Evolutionary conservation across 2,113 vertebrate genomes (phyloP).

Genomic region (Semnornis frantzii): DNA sequence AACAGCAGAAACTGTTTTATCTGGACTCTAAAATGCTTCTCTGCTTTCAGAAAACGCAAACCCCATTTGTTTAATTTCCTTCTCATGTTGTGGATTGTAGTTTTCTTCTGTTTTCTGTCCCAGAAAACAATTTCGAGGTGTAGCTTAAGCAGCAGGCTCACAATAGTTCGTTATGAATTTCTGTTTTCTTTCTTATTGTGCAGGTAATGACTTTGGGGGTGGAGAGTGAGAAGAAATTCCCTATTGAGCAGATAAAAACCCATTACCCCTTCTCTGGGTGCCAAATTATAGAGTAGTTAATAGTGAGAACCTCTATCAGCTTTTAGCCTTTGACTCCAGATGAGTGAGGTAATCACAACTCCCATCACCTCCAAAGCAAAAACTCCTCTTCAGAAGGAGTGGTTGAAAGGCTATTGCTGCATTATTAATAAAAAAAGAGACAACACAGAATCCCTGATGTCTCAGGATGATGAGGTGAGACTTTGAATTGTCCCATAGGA

Average conservation of each 20-base stretch:
- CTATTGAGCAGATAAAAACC: conserved; percentile 23
- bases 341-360: conserved; percentile 31
- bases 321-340: conserved; percentile 52
- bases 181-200: not conserved
- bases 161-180: not conserved
- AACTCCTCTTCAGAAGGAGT: conserved; percentile 7
- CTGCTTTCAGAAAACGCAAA: not conserved
- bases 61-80: not conserved
- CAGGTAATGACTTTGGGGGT: not conserved
- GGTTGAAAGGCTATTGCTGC: conserved; percentile 39
- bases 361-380: conserved; percentile 3
- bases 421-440: conserved; percentile 54
- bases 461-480: conserved; percentile 65
- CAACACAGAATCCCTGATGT: conserved; percentile 45
- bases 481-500: conserved; percentile 40
- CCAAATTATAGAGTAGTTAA: conserved; percentile 54
- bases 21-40: not conserved
- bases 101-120: not conserved
- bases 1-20: not conserved
- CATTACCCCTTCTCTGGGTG: conserved; percentile 35
- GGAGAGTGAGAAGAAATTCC: conserved; percentile 26
- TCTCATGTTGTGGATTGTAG: not conserved
- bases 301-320: conserved; percentile 11
- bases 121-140: not conserved
- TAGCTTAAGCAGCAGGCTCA: not conserved